A percentile compares a stretch with the other conserved stretches of the same genome.
phyloP scores from a whole-genome alignment of 1,140 invertebrate species.

The Forficula auricularia region DNA sequence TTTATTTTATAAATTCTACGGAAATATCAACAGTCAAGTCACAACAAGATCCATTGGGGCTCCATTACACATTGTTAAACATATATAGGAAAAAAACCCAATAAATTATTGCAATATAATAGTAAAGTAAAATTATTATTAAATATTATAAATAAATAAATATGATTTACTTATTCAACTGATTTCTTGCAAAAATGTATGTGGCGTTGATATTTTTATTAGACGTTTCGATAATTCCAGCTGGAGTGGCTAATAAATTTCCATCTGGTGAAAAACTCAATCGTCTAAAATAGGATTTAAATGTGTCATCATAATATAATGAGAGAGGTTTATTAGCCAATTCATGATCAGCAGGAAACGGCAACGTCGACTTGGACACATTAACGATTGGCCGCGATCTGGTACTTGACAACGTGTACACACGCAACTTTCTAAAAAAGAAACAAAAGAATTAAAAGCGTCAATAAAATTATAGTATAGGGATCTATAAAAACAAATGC shows the following conservation, averaged over 20 bases:
- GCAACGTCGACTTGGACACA: conserved; percentile 22
- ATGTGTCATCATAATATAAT: conserved; percentile 85
- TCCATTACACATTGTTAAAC: no score
- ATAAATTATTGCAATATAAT: no score
- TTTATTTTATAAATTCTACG: no score
- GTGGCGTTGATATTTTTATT: conserved; percentile 48
- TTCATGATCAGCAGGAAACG: conserved; percentile 36
- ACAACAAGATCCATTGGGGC: no score
- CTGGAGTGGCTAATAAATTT: conserved; percentile 66
- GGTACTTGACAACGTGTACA: conserved; percentile 25
- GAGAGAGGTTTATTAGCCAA: conserved; percentile 42
- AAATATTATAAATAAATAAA: no score
- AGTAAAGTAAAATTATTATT: no score
- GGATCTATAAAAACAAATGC: no score
- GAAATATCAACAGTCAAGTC: no score
- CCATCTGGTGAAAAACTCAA: conserved; percentile 80
- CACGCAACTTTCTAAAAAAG: conserved; percentile 43
- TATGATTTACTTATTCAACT: conserved; percentile 54
- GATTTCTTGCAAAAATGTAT: conserved; percentile 60
- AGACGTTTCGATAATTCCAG: conserved; percentile 46
- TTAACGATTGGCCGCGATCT: no score
- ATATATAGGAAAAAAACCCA: no score
- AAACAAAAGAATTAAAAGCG: conserved; percentile 9
- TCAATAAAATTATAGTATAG: no score
- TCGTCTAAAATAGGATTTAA: conserved; percentile 82